Conservation (phyloP, 2,888 invertebrate genomes). For the Unio delphinus region DNA sequence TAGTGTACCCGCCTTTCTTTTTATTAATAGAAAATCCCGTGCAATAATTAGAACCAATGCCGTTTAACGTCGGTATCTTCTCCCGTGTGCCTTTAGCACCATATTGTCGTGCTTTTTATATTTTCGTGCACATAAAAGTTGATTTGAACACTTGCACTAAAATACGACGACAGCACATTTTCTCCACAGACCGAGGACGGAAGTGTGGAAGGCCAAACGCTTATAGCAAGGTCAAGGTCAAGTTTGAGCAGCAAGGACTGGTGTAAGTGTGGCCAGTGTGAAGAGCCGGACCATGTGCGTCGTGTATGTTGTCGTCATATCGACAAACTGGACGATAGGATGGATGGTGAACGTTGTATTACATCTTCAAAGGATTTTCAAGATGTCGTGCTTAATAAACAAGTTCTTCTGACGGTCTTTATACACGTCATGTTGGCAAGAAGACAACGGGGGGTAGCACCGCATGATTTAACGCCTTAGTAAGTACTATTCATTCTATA, state of each 20-base stretch:
- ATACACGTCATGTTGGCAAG: conserved; percentile 48
- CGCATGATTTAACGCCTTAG: conserved; percentile 40
- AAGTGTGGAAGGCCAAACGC: conserved; percentile 36
- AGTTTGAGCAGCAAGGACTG: conserved; percentile 20
- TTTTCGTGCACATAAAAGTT: conserved; percentile 4
- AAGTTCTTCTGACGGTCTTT: conserved; percentile 45
- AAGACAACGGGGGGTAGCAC: conserved; percentile 41
- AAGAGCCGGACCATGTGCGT: conserved; percentile 31
- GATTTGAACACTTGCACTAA: conserved; percentile 38
- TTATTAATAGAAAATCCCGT: no score
- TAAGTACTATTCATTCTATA: conserved; percentile 18
- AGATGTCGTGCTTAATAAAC: conserved; percentile 43
- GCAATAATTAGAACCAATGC: no score
- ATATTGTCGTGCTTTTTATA: not conserved
- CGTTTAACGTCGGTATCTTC: no score
- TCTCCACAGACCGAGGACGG: conserved; percentile 48
- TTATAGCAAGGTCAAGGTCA: conserved; percentile 39
- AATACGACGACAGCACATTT: conserved; percentile 42
- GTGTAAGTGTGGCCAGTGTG: conserved; percentile 51
- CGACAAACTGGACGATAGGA: conserved; percentile 36
- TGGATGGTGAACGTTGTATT: conserved; percentile 40
- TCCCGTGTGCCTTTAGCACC: conserved; percentile 1
- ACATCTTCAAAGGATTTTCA: conserved; percentile 42
- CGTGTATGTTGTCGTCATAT: conserved; percentile 45
- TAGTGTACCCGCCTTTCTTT: no score